Conservation (phyloP, 2,797 vertebrate genomes). For the Cossypha heuglini region DNA sequence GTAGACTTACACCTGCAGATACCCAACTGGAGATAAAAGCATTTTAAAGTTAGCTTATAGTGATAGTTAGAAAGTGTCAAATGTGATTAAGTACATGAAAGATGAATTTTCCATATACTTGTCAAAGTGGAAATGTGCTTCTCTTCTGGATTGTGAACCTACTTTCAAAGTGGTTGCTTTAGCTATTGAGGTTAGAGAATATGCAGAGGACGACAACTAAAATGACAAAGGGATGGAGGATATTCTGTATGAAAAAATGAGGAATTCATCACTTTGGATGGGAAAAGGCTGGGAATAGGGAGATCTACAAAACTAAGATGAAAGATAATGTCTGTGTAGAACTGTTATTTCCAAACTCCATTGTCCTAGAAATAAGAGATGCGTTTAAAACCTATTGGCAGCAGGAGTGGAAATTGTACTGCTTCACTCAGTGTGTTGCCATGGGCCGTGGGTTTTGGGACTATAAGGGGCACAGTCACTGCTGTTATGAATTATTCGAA, state of each 20-base stretch:
- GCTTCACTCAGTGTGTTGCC: background rate
- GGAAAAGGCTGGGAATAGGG: background rate
- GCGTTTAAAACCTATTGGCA: background rate
- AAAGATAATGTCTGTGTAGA: background rate
- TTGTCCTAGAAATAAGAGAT: background rate
- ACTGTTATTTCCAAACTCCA: background rate
- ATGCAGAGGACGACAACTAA: background rate
- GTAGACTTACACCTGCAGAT: background rate
- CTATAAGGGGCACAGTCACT: background rate
- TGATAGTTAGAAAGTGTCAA: background rate
- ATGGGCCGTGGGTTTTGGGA: background rate
- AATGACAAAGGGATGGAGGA: background rate
- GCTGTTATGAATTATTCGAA: rapidly evolving
- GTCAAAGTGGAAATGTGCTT: background rate
- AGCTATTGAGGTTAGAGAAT: background rate
- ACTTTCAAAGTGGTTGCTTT: background rate
- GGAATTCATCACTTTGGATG: background rate
- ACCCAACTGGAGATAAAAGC: background rate
- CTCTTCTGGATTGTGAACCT: background rate
- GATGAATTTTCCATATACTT: background rate
- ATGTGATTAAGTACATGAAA: background rate
- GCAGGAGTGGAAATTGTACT: background rate
- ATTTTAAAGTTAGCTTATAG: background rate
- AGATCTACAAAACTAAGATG: background rate
- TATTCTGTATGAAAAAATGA: background rate